A percentile compares a stretch with the other conserved stretches of the same genome.
Evolutionary conservation across 2,888 invertebrate species (phyloP).

Genomic region (Eurytoma californica): DNA sequence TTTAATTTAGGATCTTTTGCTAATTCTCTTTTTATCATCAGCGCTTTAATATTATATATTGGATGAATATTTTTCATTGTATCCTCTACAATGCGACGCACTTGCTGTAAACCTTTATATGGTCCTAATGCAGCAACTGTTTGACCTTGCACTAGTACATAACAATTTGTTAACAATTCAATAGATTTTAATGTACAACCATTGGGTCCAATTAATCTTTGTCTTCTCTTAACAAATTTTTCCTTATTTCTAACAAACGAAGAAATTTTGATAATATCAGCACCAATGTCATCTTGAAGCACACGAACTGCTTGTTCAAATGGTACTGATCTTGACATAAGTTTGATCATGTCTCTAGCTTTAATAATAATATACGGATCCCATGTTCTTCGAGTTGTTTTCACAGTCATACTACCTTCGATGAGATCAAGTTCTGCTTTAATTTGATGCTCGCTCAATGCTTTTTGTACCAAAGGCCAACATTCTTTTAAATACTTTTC

Average conservation of each 20-base stretch:
- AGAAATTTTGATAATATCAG: slow-evolving; percentile 98
- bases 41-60: slow-evolving; percentile 96
- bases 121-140: slow-evolving; percentile 98
- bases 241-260: slow-evolving; percentile 92
- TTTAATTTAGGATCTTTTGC: slow-evolving; percentile 94
- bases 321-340: slow-evolving; percentile 96
- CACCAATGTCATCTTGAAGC: slow-evolving; percentile 91
- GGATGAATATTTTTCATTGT: slow-evolving; percentile 99
- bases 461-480: slow-evolving; percentile 95
- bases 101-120: slow-evolving; percentile 89
- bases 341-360: slow-evolving; percentile 95
- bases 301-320: slow-evolving; percentile 95
- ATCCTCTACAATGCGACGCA: slow-evolving; percentile 91
- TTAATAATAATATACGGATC: slow-evolving; percentile 98
- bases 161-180: slow-evolving; percentile 96
- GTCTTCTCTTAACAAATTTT: slow-evolving; percentile 95
- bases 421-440: slow-evolving; percentile 93
- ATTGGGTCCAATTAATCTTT: slow-evolving; percentile 96
- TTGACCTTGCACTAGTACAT: slow-evolving; percentile 97
- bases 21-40: slow-evolving; percentile 98
- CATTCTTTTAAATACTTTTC: slow-evolving; percentile 96
- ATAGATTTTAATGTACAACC: slow-evolving; percentile 99
- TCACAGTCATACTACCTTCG: slow-evolving; percentile 95
- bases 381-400: slow-evolving; percentile 97
- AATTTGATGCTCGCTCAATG: slow-evolving; percentile 85